Evolutionary conservation across 2,797 vertebrate species (phyloP).

Genomic region (Macropodus opercularis): DNA sequence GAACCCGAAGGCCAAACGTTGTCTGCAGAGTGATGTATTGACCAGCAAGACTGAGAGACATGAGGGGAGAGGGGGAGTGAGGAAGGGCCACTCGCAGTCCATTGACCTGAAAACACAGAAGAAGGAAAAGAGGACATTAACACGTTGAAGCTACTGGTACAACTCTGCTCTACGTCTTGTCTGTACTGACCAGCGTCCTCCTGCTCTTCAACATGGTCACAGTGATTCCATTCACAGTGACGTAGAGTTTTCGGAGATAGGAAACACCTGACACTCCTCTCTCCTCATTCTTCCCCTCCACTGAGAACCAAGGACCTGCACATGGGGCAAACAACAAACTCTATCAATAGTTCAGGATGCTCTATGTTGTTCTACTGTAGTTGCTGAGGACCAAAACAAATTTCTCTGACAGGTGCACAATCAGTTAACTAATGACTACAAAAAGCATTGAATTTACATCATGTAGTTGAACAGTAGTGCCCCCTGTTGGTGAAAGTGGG

Average conservation of each 20-base stretch:
- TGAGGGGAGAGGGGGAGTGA: constrained; percentile 71
- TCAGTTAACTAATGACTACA: too few species aligned
- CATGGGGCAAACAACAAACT: too few species aligned
- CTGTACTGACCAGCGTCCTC: constrained; percentile 76
- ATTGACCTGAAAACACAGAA: constrained; percentile 71
- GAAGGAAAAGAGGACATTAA: constrained; percentile 12
- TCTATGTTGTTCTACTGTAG: too few species aligned
- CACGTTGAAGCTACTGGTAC: neutral
- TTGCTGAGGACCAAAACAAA: too few species aligned
- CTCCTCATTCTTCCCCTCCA: constrained; percentile 83
- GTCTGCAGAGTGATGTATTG: constrained; percentile 83
- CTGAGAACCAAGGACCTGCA: constrained; percentile 84
- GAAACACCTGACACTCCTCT: constrained; percentile 74
- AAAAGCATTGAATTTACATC: too few species aligned
- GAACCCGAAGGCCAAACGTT: constrained; percentile 79
- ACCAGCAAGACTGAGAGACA: constrained; percentile 77
- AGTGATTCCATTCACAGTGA: constrained; percentile 77
- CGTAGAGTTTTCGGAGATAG: constrained; percentile 80
- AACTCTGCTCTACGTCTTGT: neutral
- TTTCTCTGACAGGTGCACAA: too few species aligned
- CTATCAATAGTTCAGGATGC: too few species aligned
- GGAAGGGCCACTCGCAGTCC: constrained; percentile 77
- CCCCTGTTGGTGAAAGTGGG: too few species aligned
- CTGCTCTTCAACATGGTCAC: constrained; percentile 82
- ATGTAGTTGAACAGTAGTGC: too few species aligned